These are phyloP conservation scores for Gavia stellata DNA, from an alignment of 2,113 vertebrate genomes.

Conservation along the genomic window DNA sequence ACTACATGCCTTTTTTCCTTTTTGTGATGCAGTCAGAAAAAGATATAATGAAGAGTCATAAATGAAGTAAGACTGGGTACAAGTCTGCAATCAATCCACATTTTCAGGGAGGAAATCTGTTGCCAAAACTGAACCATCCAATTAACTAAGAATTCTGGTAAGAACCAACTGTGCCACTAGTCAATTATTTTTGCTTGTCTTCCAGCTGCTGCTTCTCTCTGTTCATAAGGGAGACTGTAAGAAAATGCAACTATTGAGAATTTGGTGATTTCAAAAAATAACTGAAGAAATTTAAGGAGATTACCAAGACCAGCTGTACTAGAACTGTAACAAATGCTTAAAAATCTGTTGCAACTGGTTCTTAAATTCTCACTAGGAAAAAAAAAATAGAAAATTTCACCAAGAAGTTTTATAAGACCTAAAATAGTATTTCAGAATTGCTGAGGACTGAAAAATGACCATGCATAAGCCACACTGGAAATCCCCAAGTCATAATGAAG, in stretches of 20 bases:
- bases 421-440: not conserved
- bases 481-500: not conserved
- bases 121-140: conserved; percentile 69
- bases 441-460: not conserved
- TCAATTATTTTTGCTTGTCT: conserved; percentile 64
- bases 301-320: not conserved
- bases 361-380: not conserved
- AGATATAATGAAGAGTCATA: conserved; percentile 68
- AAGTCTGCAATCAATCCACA: conserved; percentile 66
- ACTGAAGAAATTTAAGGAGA: not conserved
- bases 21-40: conserved; percentile 54
- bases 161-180: conserved; percentile 66
- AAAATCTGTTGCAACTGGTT: not conserved
- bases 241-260: conserved; percentile 7
- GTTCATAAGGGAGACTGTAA: not conserved
- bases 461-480: not conserved
- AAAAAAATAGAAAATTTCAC: not conserved
- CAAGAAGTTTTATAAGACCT: not conserved
- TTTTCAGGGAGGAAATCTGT: conserved; percentile 68
- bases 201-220: conserved; percentile 64
- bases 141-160: conserved; percentile 72
- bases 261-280: conserved; percentile 7
- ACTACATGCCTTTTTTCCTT: conserved; percentile 21
- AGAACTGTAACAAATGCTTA: not conserved
- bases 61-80: conserved; percentile 53